A percentile compares a stretch with the other conserved stretches of the same genome.
Evolutionary conservation across 1,140 invertebrate genomes (phyloP).

Genomic region (Pogonus chalceus): DNA sequence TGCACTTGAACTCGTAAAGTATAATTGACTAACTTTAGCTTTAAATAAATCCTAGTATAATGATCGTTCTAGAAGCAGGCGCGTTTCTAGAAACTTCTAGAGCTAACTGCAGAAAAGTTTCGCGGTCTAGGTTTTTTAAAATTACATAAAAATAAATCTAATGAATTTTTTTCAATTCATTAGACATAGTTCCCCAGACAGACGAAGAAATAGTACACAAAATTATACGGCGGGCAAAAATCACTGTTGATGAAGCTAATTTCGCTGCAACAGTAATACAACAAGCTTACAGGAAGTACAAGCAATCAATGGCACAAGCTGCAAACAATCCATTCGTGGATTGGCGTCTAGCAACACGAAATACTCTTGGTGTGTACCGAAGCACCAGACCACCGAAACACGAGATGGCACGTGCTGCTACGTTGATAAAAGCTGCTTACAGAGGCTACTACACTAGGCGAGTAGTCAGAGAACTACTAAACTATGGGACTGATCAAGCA

Average conservation of each 20-base stretch:
- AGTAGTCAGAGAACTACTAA: constrained; percentile 22
- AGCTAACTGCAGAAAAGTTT: background rate
- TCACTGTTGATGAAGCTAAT: constrained; percentile 21
- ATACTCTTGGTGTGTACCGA: constrained; percentile 35
- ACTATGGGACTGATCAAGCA: too few species aligned
- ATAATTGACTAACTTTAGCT: too few species aligned
- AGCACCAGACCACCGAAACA: constrained; percentile 33
- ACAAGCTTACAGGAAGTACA: constrained; percentile 26
- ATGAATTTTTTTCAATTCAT: constrained; percentile 1
- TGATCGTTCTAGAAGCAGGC: constrained; percentile 18
- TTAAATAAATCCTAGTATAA: too few species aligned
- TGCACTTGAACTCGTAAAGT: too few species aligned
- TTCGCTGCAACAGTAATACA: constrained; percentile 33
- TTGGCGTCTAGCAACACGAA: constrained; percentile 38
- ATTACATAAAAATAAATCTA: too few species aligned
- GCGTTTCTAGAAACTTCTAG: constrained; percentile 19
- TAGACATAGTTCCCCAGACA: constrained; percentile 5
- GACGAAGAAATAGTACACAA: constrained; percentile 23
- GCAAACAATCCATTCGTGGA: constrained; percentile 28
- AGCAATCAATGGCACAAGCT: constrained; percentile 24
- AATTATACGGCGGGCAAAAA: constrained; percentile 27
- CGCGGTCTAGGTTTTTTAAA: constrained; percentile 8
- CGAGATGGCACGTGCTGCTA: constrained; percentile 35
- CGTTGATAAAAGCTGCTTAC: constrained; percentile 38
- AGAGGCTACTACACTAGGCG: constrained; percentile 37